These are phyloP conservation scores for Pipistrellus kuhlii DNA, from an alignment of 2,797 vertebrate genomes.

Conservation along the genomic window DNA sequence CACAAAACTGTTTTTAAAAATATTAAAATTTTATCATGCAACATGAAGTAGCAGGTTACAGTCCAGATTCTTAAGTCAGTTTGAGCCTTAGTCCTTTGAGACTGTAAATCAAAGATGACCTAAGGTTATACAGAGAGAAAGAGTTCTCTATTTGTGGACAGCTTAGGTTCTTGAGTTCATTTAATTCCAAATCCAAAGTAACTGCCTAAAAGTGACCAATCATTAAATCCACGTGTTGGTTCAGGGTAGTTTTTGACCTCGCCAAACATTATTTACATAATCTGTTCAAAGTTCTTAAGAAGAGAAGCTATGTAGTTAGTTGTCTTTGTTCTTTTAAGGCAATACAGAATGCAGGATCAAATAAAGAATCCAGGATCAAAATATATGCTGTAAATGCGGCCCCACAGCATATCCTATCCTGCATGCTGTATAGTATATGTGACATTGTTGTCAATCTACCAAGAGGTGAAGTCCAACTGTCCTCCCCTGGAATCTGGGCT, in stretches of 20 bases:
- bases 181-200: slow-evolving; percentile 46
- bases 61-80: slow-evolving; percentile 22
- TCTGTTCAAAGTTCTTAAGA: slow-evolving; percentile 38
- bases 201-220: not conserved
- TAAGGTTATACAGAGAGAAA: not conserved
- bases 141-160: not conserved
- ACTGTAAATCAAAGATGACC: not conserved
- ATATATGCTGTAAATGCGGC: not conserved
- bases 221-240: slow-evolving; percentile 19
- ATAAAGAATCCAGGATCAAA: slow-evolving; percentile 7
- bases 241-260: slow-evolving; percentile 17
- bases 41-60: not conserved
- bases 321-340: slow-evolving; percentile 29
- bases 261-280: slow-evolving; percentile 5
- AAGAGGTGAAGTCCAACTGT: not conserved
- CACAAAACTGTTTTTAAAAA: not conserved
- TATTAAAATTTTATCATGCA: not conserved
- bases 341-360: slow-evolving; percentile 13
- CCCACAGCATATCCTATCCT: not conserved
- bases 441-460: not conserved
- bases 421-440: not conserved
- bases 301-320: not conserved
- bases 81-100: slow-evolving; percentile 18
- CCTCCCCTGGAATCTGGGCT: slow-evolving; percentile 9
- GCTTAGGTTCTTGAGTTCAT: slow-evolving; percentile 28